phyloP scores from a whole-genome alignment of 2,797 vertebrate genomes.

The Sus cebifrons region DNA sequence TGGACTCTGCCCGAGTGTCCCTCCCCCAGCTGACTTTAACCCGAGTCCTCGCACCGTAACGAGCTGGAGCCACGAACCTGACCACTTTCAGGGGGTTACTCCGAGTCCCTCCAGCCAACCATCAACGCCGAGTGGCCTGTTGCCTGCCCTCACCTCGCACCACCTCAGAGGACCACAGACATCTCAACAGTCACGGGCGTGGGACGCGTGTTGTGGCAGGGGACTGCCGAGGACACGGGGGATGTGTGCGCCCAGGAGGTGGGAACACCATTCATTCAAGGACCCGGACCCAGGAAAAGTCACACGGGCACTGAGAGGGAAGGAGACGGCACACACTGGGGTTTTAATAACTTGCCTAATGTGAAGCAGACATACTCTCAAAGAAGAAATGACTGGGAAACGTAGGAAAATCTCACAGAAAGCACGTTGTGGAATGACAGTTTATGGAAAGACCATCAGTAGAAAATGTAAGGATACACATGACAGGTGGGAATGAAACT shows the following conservation, averaged over 20 bases:
- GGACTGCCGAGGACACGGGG: background rate
- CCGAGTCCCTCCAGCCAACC: background rate
- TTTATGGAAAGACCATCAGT: background rate
- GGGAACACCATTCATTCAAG: background rate
- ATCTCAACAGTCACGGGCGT: too few relatives aligned
- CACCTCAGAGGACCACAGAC: background rate
- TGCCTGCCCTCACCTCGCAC: background rate
- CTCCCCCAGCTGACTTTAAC: background rate
- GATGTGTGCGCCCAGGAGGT: background rate
- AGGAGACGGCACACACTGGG: background rate
- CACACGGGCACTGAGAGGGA: background rate
- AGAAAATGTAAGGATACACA: constrained; percentile 1
- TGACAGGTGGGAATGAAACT: background rate
- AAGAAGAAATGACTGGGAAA: constrained; percentile 4
- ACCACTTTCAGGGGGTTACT: background rate
- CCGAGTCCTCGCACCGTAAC: background rate
- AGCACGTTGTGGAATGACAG: background rate
- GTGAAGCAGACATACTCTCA: background rate
- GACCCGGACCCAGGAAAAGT: background rate
- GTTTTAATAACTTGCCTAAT: background rate
- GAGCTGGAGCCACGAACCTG: background rate
- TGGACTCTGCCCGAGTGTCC: background rate
- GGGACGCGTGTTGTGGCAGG: background rate
- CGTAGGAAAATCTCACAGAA: constrained; percentile 5
- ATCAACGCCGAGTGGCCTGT: background rate